phyloP scores from a whole-genome alignment of 2,797 vertebrate species.

The Diglossa cyanea region DNA sequence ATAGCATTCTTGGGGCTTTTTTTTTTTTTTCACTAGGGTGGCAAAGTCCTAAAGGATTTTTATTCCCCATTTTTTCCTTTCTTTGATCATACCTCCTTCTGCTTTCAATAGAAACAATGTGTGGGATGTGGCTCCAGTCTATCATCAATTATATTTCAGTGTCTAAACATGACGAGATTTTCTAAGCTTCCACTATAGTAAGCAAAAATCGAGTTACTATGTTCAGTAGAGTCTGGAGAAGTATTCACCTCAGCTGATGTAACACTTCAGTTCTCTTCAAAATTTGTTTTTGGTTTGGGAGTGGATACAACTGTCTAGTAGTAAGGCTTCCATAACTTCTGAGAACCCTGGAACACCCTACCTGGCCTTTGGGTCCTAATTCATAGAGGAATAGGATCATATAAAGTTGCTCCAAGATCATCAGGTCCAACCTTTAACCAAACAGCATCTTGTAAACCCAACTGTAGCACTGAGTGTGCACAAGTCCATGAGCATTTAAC shows the following conservation, averaged over 20 bases:
- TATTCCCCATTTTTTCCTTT: not conserved
- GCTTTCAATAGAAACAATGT: not conserved
- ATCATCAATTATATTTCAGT: not conserved
- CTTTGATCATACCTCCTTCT: not conserved
- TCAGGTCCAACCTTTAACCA: not conserved
- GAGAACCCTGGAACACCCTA: not conserved
- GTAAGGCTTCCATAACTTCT: not conserved
- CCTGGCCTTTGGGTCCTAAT: not conserved
- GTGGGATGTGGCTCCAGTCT: not conserved
- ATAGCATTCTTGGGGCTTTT: not conserved
- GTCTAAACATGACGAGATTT: not conserved
- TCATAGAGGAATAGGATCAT: not conserved
- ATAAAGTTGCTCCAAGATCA: not conserved
- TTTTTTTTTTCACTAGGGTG: not conserved
- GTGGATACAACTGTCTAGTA: not conserved
- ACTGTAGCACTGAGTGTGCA: rapidly evolving
- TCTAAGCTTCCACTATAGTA: not conserved
- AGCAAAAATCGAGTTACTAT: not conserved
- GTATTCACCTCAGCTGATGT: not conserved
- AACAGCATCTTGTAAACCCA: not conserved
- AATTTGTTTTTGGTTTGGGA: not conserved
- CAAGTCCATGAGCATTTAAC: not conserved
- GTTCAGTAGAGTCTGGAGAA: not conserved
- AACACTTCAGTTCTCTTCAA: not conserved
- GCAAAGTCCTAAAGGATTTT: not conserved